Conservation (phyloP, 2,797 vertebrate genomes). For the Megaceryle alcyon region DNA sequence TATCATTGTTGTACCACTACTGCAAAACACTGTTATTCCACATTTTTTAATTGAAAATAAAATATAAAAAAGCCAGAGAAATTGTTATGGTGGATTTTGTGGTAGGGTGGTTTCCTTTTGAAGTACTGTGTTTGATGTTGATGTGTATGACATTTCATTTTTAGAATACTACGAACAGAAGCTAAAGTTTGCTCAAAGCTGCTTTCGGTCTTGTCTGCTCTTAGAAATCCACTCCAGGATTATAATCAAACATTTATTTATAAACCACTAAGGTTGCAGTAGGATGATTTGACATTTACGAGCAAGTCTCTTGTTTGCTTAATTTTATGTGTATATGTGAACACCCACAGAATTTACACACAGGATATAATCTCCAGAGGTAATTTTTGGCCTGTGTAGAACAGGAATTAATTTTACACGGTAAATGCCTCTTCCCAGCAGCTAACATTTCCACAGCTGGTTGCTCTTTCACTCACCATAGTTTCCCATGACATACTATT, state of each 20-base stretch:
- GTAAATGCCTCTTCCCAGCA: constrained; percentile 26
- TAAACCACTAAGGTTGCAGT: not conserved
- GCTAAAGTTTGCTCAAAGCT: not conserved
- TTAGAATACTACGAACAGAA: not conserved
- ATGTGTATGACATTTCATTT: constrained; percentile 9
- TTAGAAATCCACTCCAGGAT: not conserved
- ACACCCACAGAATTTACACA: constrained; percentile 4
- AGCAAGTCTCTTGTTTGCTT: not conserved
- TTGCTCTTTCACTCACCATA: not conserved
- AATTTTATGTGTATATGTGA: constrained; percentile 5
- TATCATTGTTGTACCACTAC: not conserved
- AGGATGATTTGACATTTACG: not conserved
- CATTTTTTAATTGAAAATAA: not conserved
- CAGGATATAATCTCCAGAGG: constrained; percentile 17
- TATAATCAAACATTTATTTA: constrained; percentile 27
- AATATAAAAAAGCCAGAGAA: not conserved
- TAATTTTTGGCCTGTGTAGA: constrained; percentile 10
- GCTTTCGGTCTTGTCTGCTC: not conserved
- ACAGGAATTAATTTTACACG: constrained; percentile 6
- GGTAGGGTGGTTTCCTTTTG: not conserved
- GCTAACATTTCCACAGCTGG: constrained; percentile 35
- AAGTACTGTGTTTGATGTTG: not conserved
- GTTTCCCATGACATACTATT: not conserved
- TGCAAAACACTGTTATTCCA: not conserved
- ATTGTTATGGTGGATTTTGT: not conserved